Percentiles rank a stretch among this genome's conserved stretches.
phyloP scores from a whole-genome alignment of 1,140 invertebrate genomes.

The Diprion similis region DNA sequence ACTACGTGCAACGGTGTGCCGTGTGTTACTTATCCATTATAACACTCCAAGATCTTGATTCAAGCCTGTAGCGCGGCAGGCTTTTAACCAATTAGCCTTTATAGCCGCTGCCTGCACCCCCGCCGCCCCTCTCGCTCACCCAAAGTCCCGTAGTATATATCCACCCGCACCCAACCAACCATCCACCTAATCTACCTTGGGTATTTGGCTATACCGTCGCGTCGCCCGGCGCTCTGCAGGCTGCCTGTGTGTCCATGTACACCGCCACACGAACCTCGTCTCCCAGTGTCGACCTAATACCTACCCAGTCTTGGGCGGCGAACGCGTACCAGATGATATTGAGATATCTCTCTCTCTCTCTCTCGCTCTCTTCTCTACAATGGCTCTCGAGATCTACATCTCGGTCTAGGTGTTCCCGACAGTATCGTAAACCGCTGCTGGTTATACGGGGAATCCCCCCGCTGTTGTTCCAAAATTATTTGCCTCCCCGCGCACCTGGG shows the following conservation, averaged over 20 bases:
- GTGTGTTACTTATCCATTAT: constrained; percentile 64
- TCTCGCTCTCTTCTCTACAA: not conserved
- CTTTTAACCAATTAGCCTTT: constrained; percentile 65
- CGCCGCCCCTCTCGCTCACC: constrained; percentile 2
- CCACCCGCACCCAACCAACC: constrained; percentile 6
- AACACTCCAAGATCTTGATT: constrained; percentile 65
- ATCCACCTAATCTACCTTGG: constrained; percentile 19
- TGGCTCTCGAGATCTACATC: not conserved
- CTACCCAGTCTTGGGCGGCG: no score
- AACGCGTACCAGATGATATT: no score
- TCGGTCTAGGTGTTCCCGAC: not conserved
- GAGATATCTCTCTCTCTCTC: constrained; percentile 12
- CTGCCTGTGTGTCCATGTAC: not conserved
- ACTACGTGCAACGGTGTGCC: constrained; percentile 39
- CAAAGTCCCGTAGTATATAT: not conserved
- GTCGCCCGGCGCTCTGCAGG: not conserved
- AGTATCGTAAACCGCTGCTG: not conserved
- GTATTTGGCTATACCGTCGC: constrained; percentile 17
- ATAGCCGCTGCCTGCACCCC: constrained; percentile 43
- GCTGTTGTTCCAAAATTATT: not conserved
- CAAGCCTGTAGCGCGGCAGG: constrained; percentile 62
- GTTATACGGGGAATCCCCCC: not conserved
- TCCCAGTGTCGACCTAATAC: no score
- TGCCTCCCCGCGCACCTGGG: not conserved
- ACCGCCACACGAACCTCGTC: no score